A percentile compares a stretch with the other conserved stretches of the same genome.
These are phyloP conservation scores for Heterotilapia buettikoferi DNA, from an alignment of 2,113 vertebrate genomes.

Conservation along the genomic window DNA sequence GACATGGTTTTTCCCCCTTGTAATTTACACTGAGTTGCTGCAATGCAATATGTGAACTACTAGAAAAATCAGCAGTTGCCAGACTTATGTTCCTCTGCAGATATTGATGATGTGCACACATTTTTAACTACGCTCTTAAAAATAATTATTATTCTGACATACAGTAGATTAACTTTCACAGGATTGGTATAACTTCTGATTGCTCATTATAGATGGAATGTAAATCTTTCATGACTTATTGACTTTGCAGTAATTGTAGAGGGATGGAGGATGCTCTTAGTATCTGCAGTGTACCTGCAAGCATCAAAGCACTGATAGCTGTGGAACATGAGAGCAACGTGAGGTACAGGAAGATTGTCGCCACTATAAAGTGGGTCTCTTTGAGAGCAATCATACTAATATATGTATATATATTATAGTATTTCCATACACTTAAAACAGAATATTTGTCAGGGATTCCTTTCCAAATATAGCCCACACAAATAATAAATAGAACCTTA, in stretches of 20 bases:
- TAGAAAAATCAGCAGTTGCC: background rate
- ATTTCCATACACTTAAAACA: background rate
- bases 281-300: background rate
- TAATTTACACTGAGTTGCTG: background rate
- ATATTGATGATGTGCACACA: background rate
- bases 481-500: background rate
- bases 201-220: background rate
- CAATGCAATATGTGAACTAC: background rate
- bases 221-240: slow-evolving; percentile 27
- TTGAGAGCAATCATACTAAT: background rate
- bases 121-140: background rate
- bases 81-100: background rate
- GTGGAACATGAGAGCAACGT: background rate
- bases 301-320: background rate
- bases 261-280: background rate
- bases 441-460: background rate
- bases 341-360: background rate
- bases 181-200: background rate
- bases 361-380: background rate
- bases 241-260: slow-evolving; percentile 11
- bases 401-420: background rate
- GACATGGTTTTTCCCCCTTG: background rate
- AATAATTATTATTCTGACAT: background rate
- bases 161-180: background rate
- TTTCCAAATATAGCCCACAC: background rate